phyloP scores from a whole-genome alignment of 2,888 invertebrate genomes.

The Ormyrus labotus region DNA sequence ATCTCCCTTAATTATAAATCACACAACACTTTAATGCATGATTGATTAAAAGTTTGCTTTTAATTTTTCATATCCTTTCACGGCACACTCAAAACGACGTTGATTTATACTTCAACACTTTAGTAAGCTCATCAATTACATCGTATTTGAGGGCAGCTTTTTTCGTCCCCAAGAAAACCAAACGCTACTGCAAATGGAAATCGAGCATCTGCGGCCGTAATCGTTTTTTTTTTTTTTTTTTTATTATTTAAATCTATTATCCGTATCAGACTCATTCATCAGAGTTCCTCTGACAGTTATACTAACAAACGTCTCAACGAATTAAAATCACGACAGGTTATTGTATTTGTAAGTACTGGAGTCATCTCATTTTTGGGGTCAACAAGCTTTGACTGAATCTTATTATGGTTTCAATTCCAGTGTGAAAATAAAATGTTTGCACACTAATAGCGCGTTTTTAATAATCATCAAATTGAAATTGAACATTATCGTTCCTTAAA shows the following conservation, averaged over 20 bases:
- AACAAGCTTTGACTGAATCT: background rate
- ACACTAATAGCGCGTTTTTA: too few relatives aligned
- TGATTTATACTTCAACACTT: slow-evolving; percentile 41
- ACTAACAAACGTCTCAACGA: background rate
- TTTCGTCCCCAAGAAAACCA: slow-evolving; percentile 18
- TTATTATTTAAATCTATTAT: background rate
- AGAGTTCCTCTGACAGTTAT: background rate
- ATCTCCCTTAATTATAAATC: background rate
- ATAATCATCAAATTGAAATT: too few relatives aligned
- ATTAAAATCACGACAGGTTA: background rate
- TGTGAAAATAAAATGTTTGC: too few relatives aligned
- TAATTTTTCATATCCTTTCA: slow-evolving; percentile 22
- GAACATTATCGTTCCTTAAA: too few relatives aligned
- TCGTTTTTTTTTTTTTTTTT: too few relatives aligned
- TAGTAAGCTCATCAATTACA: slow-evolving; percentile 35
- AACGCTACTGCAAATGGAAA: slow-evolving; percentile 9
- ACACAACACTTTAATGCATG: slow-evolving; percentile 14
- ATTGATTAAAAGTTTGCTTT: slow-evolving; percentile 29
- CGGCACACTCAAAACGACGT: slow-evolving; percentile 23
- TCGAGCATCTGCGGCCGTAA: too few relatives aligned
- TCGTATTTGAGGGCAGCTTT: slow-evolving; percentile 6
- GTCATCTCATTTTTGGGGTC: background rate
- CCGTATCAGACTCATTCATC: slow-evolving; percentile 5
- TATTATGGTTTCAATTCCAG: slow-evolving; percentile 7
- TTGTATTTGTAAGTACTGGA: background rate